phyloP scores from a whole-genome alignment of 2,888 invertebrate genomes.

The Drosophila emarginata region DNA sequence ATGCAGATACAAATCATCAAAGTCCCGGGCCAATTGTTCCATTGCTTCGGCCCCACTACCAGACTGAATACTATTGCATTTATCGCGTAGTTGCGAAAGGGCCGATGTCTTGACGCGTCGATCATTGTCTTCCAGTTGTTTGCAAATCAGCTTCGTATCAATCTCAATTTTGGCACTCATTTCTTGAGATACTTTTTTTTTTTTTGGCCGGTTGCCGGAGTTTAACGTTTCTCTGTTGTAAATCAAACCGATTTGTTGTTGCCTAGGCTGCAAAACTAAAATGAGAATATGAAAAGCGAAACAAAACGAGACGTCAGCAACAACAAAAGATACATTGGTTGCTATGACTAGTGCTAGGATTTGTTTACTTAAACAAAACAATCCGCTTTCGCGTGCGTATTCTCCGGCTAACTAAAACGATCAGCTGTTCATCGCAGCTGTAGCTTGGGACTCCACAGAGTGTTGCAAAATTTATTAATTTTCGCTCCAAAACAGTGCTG shows the following conservation, averaged over 20 bases:
- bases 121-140: slow-evolving; percentile 56
- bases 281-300: slow-evolving; percentile 20
- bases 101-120: slow-evolving; percentile 56
- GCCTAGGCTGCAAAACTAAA: slow-evolving; percentile 36
- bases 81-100: slow-evolving; percentile 44
- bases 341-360: slow-evolving; percentile 17
- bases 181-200: neutral
- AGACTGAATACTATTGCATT: slow-evolving; percentile 22
- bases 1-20: slow-evolving; percentile 79
- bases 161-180: slow-evolving; percentile 44
- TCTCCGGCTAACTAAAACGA: slow-evolving; percentile 19
- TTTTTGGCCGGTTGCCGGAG: neutral
- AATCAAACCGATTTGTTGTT: neutral
- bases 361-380: slow-evolving; percentile 41
- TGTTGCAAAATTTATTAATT: slow-evolving; percentile 19
- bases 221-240: neutral
- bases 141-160: slow-evolving; percentile 54
- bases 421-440: slow-evolving; percentile 41
- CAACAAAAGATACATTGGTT: slow-evolving; percentile 31
- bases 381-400: slow-evolving; percentile 1
- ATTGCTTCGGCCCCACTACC: slow-evolving; percentile 7
- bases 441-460: neutral
- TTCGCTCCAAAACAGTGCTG: slow-evolving; percentile 23
- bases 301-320: slow-evolving; percentile 3
- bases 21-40: slow-evolving; percentile 52